phyloP scores from a whole-genome alignment of 2,113 vertebrate genomes.

The Oxyruncus cristatus region DNA sequence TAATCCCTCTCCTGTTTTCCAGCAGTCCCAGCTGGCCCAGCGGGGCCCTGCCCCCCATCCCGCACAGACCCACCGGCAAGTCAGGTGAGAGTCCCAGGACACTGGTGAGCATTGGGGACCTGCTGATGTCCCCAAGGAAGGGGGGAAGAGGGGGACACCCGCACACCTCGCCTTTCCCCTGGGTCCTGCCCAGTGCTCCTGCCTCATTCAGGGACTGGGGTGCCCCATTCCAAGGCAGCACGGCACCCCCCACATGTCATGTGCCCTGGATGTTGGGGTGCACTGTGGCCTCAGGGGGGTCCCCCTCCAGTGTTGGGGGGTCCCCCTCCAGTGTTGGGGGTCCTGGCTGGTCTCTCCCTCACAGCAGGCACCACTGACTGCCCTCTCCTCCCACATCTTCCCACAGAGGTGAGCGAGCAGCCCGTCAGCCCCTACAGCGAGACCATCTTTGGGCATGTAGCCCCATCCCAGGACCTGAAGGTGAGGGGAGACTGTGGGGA shows the following conservation, averaged over 20 bases:
- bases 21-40: slow-evolving; percentile 12
- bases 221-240: neutral
- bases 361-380: neutral
- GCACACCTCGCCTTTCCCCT: neutral
- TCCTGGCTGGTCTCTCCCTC: neutral
- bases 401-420: slow-evolving; percentile 12
- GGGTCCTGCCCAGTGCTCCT: neutral
- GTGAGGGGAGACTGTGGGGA: slow-evolving; percentile 47
- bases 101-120: rapidly evolving
- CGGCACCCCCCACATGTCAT: neutral
- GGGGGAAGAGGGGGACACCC: neutral
- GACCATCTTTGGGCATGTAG: slow-evolving; percentile 73
- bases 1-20: neutral
- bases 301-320: no score
- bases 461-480: slow-evolving; percentile 56
- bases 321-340: neutral
- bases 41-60: neutral
- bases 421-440: slow-evolving; percentile 85
- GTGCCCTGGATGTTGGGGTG: rapidly evolving
- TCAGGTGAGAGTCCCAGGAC: slow-evolving; percentile 49
- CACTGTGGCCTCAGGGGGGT: rapidly evolving
- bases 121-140: rapidly evolving
- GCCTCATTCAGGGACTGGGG: rapidly evolving
- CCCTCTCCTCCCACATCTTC: neutral
- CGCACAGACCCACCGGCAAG: neutral